phyloP scores from a whole-genome alignment of 2,113 vertebrate species.

The Malurus alboscapulatus region DNA sequence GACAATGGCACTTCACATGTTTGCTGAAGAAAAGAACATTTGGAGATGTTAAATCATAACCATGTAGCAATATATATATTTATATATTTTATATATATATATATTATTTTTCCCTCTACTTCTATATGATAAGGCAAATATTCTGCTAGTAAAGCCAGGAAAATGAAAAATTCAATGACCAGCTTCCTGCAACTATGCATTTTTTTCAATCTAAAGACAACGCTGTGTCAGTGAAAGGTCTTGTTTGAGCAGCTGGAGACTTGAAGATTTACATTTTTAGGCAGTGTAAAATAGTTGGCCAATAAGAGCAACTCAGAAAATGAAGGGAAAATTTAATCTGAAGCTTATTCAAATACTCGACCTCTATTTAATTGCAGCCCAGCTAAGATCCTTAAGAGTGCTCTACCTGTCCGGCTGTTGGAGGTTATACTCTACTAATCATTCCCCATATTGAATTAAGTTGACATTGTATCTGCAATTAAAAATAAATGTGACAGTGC shows the following conservation, averaged over 20 bases:
- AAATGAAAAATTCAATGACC: neutral
- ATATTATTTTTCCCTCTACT: neutral
- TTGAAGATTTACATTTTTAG: constrained; percentile 16
- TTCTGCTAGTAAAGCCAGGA: neutral
- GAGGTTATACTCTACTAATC: neutral
- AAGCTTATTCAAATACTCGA: neutral
- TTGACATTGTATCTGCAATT: neutral
- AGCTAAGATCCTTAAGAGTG: neutral
- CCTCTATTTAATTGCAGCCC: neutral
- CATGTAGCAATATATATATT: too few relatives aligned
- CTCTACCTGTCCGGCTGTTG: neutral
- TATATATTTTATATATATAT: too few relatives aligned
- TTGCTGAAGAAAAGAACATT: neutral
- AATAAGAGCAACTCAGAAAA: neutral
- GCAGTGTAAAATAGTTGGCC: neutral
- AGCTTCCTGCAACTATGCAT: neutral
- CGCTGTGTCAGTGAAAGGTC: neutral
- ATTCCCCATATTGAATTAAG: neutral
- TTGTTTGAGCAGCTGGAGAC: constrained; percentile 17
- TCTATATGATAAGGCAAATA: neutral
- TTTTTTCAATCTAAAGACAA: constrained; percentile 9
- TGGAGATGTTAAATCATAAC: neutral
- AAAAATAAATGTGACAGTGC: neutral
- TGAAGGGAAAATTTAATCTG: neutral
- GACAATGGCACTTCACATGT: rapidly evolving